Conservation (phyloP, 1,140 invertebrate genomes). For the Palaemon carinicauda region DNA sequence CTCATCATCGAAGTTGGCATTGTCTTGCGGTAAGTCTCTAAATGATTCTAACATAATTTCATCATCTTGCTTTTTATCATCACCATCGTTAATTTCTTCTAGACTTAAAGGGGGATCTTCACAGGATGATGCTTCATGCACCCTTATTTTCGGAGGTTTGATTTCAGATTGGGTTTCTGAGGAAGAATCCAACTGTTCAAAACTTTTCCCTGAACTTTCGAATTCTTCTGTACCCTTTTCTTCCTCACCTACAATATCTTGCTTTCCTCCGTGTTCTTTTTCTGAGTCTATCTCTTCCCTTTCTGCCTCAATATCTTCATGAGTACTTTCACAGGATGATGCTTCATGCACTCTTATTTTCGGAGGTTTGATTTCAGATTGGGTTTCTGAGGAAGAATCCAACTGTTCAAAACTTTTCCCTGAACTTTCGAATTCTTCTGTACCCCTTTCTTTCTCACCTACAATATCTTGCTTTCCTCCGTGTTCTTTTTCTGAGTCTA, state of each 20-base stretch:
- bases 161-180: neutral
- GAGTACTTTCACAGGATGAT: neutral
- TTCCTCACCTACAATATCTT: no score
- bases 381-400: neutral
- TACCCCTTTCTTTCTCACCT: no score
- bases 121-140: neutral
- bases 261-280: no score
- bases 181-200: no score
- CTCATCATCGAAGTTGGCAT: neutral
- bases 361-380: neutral
- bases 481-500: no score
- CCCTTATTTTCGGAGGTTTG: neutral
- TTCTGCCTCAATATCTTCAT: no score
- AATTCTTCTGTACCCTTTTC: no score
- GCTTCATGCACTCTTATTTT: neutral
- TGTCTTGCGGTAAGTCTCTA: neutral
- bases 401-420: no score
- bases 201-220: no score
- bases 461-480: no score
- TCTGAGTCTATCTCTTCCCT: no score
- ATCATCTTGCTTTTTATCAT: neutral
- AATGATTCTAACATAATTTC: neutral
- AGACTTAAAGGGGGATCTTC: neutral
- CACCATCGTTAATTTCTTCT: neutral
- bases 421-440: no score